Evolutionary conservation across 2,888 invertebrate species (phyloP), one percentile per base, ranked within the genome.

Genomic region (Dynastes grantii): DNA sequence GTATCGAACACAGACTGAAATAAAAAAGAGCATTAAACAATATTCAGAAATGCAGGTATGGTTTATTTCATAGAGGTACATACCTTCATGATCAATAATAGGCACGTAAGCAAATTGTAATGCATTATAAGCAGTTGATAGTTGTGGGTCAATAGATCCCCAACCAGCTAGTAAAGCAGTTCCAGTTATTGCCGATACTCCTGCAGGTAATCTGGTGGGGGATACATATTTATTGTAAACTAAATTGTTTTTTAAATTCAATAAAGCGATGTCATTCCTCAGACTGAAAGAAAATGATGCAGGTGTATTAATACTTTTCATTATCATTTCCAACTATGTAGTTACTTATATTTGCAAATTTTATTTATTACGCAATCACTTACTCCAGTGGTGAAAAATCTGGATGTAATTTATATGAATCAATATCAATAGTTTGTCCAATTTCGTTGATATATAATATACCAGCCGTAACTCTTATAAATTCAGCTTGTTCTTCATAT

Each of bases 141-240:
- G 27, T 22, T 22, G 1, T 11, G 51, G 51, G 27, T 13, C 51
- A 6, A 51, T 51, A 1, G 45, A 49, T 11, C 68, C 68, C 68
- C 51, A 68, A 13, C 68, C 53, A 27, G 51, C 68, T 29, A 53
- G 27, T 29, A 68, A 9, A 22, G 51, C 68, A 16, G 32, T 68
- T 9, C 68, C 51, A 29, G 29, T 51, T 9, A 27, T 13, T 22
- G 2, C 49, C 2, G 27, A 27, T 9, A 27, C 11, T 11, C 8
- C 2, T 68, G 9, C 49, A 22, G 45, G 68, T 13, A 68, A 9
- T 11, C 29, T 51, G 45, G 49, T 49, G 2, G 68, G 68, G 8
- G 51, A 68, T 37, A 68, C 68, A 13, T 49, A 68, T 45, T 68
- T 49, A 11, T 68, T 51, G 49, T 68, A 68, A 11, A 13, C 16